These are phyloP conservation scores for Callopanchax toddi DNA, from an alignment of 2,113 vertebrate species.

Conservation along the genomic window DNA sequence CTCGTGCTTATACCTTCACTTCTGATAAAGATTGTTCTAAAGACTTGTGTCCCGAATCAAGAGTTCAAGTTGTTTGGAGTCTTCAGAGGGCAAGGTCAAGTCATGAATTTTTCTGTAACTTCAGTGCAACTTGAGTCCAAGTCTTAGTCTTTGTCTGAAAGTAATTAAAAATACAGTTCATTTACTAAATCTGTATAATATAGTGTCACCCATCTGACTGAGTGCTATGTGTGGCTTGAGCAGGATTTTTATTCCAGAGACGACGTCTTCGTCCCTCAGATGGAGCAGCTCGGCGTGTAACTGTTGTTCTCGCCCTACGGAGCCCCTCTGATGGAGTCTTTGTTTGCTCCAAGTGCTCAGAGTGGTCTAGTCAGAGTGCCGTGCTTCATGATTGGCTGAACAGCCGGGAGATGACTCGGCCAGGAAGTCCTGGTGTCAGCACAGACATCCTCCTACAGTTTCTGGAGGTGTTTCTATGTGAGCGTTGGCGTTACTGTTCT, in stretches of 20 bases:
- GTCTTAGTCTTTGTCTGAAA: no score
- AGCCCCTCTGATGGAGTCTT: neutral
- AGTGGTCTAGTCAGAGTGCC: neutral
- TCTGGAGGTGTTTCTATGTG: constrained; percentile 29
- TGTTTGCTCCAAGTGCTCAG: constrained; percentile 11
- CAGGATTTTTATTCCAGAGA: constrained; percentile 4
- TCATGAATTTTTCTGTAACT: no score
- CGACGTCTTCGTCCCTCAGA: constrained; percentile 4
- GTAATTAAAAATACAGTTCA: no score
- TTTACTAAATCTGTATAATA: no score
- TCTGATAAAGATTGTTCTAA: no score
- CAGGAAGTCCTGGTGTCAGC: constrained; percentile 29
- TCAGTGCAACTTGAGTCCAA: no score
- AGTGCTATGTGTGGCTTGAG: neutral
- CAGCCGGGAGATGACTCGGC: constrained; percentile 27
- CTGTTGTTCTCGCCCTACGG: neutral
- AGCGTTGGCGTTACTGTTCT: constrained; percentile 25
- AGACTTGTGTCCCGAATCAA: no score
- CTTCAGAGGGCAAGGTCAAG: no score
- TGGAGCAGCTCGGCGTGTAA: neutral
- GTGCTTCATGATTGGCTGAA: neutral
- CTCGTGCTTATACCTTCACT: no score
- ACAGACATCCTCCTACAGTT: constrained; percentile 25
- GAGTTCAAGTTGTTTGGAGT: no score
- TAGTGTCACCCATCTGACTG: neutral